Conservation (phyloP, 1,140 invertebrate genomes). For the Heliothis subflexa region DNA sequence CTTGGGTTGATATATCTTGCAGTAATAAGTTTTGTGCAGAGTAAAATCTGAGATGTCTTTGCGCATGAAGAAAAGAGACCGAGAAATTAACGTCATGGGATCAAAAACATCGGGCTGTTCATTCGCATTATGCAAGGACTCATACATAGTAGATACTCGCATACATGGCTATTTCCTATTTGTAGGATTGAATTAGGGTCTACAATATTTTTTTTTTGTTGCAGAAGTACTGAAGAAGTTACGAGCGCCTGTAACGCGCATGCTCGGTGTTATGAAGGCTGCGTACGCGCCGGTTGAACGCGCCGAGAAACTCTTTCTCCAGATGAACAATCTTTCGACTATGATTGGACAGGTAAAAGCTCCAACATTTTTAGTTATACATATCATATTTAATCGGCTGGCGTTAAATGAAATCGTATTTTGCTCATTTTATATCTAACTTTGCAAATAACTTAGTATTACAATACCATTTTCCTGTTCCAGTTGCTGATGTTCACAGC, state of each 20-base stretch:
- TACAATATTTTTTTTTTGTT: neutral
- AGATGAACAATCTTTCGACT: conserved; percentile 89
- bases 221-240: conserved; percentile 83
- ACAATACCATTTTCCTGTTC: conserved; percentile 57
- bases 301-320: conserved; percentile 88
- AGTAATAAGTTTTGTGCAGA: no score
- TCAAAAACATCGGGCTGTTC: no score
- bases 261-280: conserved; percentile 79
- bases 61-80: no score
- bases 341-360: conserved; percentile 89
- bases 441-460: neutral
- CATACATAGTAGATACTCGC: neutral
- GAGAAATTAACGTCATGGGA: no score
- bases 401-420: neutral
- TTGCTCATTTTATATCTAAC: no score
- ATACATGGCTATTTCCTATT: neutral
- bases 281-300: conserved; percentile 87
- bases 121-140: no score
- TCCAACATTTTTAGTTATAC: conserved; percentile 12
- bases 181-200: no score
- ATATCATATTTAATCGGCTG: neutral
- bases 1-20: no score
- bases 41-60: no score
- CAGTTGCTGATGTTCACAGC: conserved; percentile 91
- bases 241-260: conserved; percentile 73